phyloP scores from a whole-genome alignment of 2,888 invertebrate genomes.

The Xylota sylvarum region DNA sequence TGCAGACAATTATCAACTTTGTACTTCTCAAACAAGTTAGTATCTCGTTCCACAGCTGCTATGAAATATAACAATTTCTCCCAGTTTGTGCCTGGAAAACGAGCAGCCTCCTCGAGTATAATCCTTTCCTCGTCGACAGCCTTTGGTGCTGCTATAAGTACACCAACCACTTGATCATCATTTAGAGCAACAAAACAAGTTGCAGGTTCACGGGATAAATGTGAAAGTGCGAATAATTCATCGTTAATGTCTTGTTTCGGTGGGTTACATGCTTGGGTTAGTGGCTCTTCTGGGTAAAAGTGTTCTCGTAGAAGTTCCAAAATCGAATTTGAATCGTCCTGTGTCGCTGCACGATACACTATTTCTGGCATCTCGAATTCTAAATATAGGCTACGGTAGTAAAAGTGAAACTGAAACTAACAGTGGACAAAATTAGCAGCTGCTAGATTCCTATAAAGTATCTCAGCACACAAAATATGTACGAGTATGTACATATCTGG shows the following conservation, averaged over 20 bases:
- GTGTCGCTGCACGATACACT: conserved; percentile 4
- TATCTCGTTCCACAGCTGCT: conserved; percentile 79
- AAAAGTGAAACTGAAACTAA: not conserved
- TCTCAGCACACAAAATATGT: too few species aligned
- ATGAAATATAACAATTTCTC: conserved; percentile 80
- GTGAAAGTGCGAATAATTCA: conserved; percentile 47
- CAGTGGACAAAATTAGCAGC: too few species aligned
- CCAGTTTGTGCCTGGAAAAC: conserved; percentile 80
- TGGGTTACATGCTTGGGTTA: conserved; percentile 80
- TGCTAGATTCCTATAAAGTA: too few species aligned
- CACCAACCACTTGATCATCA: conserved; percentile 79
- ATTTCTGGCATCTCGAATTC: conserved; percentile 4
- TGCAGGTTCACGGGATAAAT: conserved; percentile 69
- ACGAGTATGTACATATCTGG: too few species aligned
- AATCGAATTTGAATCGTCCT: conserved; percentile 78
- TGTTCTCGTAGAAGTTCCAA: conserved; percentile 80
- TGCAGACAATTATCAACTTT: conserved; percentile 80
- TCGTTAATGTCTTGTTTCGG: conserved; percentile 80
- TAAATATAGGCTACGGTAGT: not conserved
- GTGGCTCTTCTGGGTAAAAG: conserved; percentile 82
- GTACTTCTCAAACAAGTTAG: conserved; percentile 80
- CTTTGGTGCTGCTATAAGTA: conserved; percentile 81
- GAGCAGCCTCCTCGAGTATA: conserved; percentile 78
- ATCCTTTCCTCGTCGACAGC: conserved; percentile 77
- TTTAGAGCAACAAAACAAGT: conserved; percentile 79